A percentile compares a stretch with the other conserved stretches of the same genome.
These are phyloP conservation scores for Aramus guarauna DNA, from an alignment of 2,113 vertebrate species.

Conservation along the genomic window DNA sequence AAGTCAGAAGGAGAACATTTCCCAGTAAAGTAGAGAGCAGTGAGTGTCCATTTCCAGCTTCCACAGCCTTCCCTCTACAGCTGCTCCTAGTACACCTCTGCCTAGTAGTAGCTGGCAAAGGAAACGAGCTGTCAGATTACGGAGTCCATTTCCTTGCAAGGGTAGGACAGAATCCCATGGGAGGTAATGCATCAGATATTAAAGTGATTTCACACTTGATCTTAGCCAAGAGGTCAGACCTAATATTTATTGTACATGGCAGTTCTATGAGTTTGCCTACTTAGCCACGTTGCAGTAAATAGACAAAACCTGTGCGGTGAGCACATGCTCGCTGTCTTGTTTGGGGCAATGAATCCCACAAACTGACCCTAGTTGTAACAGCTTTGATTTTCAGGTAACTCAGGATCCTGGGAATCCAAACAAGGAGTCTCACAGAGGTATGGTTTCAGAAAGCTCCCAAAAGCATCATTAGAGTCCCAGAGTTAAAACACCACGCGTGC, in stretches of 20 bases:
- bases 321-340: background rate
- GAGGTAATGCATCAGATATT: background rate
- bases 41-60: background rate
- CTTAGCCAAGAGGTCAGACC: background rate
- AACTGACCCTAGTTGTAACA: background rate
- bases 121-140: background rate
- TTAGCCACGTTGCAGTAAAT: background rate
- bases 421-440: background rate
- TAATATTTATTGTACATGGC: background rate
- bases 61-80: background rate
- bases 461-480: background rate
- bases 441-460: slow-evolving; percentile 1
- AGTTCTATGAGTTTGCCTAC: background rate
- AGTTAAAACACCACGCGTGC: background rate
- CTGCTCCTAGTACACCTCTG: background rate
- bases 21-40: background rate
- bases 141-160: background rate
- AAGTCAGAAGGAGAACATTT: background rate
- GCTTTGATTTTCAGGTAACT: slow-evolving; percentile 35
- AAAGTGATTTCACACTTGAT: slow-evolving; percentile 28
- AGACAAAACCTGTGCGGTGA: background rate
- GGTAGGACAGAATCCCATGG: background rate
- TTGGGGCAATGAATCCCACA: slow-evolving; percentile 8
- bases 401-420: background rate
- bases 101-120: background rate